Conservation (phyloP, 1,140 invertebrate genomes). For the Atta cephalotes region DNA sequence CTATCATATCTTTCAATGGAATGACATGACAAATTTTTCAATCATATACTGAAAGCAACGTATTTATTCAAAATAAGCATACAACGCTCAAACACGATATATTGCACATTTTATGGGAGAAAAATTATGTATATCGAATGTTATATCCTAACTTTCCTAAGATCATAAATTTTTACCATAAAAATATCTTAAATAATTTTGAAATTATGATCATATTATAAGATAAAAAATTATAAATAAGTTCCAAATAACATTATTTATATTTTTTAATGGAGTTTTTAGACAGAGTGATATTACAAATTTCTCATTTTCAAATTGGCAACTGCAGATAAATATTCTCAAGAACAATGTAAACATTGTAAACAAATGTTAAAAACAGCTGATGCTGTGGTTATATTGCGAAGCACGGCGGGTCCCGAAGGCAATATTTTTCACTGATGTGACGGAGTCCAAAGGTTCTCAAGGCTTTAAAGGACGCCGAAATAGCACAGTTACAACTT, state of each 20-base stretch:
- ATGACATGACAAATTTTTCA: background rate
- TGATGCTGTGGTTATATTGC: background rate
- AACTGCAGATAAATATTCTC: background rate
- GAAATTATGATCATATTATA: background rate
- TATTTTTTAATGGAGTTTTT: background rate
- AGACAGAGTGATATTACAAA: background rate
- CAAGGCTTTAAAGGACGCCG: background rate
- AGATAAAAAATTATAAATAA: background rate
- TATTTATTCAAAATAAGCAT: slow-evolving; percentile 18
- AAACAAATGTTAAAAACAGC: background rate
- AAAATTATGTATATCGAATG: background rate
- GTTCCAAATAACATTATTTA: background rate
- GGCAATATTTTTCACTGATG: background rate
- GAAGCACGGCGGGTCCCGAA: background rate
- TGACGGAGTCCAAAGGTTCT: background rate
- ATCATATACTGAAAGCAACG: background rate
- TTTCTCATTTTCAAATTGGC: background rate
- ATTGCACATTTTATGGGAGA: background rate
- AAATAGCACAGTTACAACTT: slow-evolving; percentile 9
- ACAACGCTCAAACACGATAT: background rate
- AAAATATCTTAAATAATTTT: background rate
- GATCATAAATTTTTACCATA: background rate
- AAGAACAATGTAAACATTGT: background rate
- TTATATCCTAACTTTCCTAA: background rate
- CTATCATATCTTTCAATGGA: background rate